A percentile compares a stretch with the other conserved stretches of the same genome.
Conservation (phyloP, 2,888 invertebrate genomes). For the Euplexia lucipara region DNA sequence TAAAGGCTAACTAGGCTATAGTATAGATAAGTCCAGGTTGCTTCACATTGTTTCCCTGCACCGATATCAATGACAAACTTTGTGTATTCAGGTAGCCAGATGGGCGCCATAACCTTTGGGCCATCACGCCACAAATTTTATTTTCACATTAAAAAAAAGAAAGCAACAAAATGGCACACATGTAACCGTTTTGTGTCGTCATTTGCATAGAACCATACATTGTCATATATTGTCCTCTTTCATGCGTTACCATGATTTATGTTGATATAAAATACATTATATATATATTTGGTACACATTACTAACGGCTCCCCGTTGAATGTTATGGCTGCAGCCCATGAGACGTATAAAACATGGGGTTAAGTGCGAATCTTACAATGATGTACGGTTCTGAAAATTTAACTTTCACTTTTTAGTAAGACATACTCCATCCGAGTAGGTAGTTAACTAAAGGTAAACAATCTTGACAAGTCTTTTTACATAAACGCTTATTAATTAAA, state of each 20-base stretch:
- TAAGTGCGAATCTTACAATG: conserved; percentile 31
- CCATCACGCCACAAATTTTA: too few relatives aligned
- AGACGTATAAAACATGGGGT: conserved; percentile 49
- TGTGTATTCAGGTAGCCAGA: too few relatives aligned
- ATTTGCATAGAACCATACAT: conserved; percentile 60
- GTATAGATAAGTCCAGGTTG: too few relatives aligned
- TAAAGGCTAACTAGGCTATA: too few relatives aligned
- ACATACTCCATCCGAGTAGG: too few relatives aligned
- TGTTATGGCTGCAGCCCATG: conserved; percentile 54
- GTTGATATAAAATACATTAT: conserved; percentile 65
- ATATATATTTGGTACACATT: conserved; percentile 64
- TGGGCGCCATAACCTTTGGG: too few relatives aligned
- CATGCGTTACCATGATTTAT: conserved; percentile 64
- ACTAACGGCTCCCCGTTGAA: conserved; percentile 49
- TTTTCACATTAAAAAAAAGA: conserved; percentile 19
- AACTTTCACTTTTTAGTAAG: neutral
- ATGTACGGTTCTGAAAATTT: conserved; percentile 22
- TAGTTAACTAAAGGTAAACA: too few relatives aligned
- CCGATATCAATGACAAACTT: too few relatives aligned
- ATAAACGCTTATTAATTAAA: too few relatives aligned
- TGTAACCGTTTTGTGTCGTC: conserved; percentile 25
- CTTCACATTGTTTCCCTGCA: too few relatives aligned
- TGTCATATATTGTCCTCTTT: conserved; percentile 56
- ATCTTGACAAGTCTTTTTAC: too few relatives aligned
- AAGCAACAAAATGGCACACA: conserved; percentile 29